phyloP scores from a whole-genome alignment of 2,113 vertebrate species.

The Columbina picui region DNA sequence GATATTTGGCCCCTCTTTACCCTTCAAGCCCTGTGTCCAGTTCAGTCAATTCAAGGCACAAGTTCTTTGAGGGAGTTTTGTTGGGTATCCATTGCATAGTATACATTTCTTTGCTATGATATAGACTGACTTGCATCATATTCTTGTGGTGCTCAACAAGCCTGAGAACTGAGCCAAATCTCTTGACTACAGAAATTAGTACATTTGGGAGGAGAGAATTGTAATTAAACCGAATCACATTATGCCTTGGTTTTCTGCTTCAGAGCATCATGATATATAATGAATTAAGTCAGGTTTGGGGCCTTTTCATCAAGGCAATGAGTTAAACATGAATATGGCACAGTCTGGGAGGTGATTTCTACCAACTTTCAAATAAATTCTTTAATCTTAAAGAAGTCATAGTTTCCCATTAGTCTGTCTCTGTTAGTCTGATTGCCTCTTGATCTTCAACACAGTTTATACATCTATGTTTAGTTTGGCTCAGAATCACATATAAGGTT shows the following conservation, averaged over 20 bases:
- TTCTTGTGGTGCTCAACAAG: conserved; percentile 9
- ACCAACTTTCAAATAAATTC: background rate
- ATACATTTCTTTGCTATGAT: background rate
- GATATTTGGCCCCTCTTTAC: background rate
- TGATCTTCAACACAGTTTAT: background rate
- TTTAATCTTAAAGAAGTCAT: background rate
- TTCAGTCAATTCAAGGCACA: background rate
- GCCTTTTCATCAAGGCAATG: background rate
- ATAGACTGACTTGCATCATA: conserved; percentile 5
- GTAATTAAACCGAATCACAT: background rate
- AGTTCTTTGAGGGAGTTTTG: conserved; percentile 9
- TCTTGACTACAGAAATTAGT: conserved; percentile 2
- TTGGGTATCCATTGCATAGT: background rate
- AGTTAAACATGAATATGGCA: background rate
- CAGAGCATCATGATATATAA: background rate
- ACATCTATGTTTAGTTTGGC: background rate
- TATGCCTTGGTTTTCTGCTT: background rate
- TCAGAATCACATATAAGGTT: background rate
- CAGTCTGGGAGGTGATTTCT: background rate
- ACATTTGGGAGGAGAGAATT: background rate
- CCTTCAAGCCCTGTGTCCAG: background rate
- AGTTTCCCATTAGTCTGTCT: background rate
- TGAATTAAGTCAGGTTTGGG: background rate
- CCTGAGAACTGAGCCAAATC: background rate
- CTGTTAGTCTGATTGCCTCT: background rate